phyloP scores from a whole-genome alignment of 2,888 invertebrate genomes.

The Eupithecia tripunctaria region DNA sequence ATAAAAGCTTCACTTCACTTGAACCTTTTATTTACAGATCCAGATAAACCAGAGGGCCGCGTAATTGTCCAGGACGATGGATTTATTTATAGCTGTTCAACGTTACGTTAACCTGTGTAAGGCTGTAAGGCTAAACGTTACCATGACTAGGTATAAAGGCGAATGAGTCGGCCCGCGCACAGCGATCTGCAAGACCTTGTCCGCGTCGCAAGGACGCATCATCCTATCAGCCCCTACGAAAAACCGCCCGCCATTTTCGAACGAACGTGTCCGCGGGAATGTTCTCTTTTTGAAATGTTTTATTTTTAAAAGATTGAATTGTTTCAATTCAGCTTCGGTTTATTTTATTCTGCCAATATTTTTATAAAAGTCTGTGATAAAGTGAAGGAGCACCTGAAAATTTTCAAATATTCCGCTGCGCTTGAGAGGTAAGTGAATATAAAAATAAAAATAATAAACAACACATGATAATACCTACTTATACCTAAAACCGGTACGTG shows the following conservation, averaged over 20 bases:
- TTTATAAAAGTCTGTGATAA: slow-evolving; percentile 15
- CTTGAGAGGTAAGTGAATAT: slow-evolving; percentile 24
- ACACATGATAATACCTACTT: neutral
- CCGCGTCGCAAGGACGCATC: slow-evolving; percentile 77
- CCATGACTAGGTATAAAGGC: slow-evolving; percentile 76
- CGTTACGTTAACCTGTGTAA: slow-evolving; percentile 48
- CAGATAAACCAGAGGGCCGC: slow-evolving; percentile 37
- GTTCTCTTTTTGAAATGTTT: slow-evolving; percentile 57
- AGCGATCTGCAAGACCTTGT: slow-evolving; percentile 78
- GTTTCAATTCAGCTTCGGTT: slow-evolving; percentile 19
- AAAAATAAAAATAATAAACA: neutral
- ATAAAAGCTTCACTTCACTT: neutral
- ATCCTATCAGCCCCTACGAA: slow-evolving; percentile 70
- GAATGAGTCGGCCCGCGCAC: slow-evolving; percentile 68
- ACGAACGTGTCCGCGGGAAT: slow-evolving; percentile 70
- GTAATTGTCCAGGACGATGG: slow-evolving; percentile 41
- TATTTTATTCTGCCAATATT: slow-evolving; percentile 13
- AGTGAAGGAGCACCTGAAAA: slow-evolving; percentile 21
- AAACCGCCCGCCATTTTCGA: slow-evolving; percentile 74
- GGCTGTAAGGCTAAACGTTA: slow-evolving; percentile 57
- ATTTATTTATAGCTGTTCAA: slow-evolving; percentile 49
- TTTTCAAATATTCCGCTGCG: slow-evolving; percentile 13
- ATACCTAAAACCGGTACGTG: neutral
- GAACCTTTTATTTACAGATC: slow-evolving; percentile 26
- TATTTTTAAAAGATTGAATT: slow-evolving; percentile 37